Evolutionary conservation across 2,888 invertebrate species (phyloP), one percentile per base, ranked within the genome.

Genomic region (Lasioglossum oenotherae): DNA sequence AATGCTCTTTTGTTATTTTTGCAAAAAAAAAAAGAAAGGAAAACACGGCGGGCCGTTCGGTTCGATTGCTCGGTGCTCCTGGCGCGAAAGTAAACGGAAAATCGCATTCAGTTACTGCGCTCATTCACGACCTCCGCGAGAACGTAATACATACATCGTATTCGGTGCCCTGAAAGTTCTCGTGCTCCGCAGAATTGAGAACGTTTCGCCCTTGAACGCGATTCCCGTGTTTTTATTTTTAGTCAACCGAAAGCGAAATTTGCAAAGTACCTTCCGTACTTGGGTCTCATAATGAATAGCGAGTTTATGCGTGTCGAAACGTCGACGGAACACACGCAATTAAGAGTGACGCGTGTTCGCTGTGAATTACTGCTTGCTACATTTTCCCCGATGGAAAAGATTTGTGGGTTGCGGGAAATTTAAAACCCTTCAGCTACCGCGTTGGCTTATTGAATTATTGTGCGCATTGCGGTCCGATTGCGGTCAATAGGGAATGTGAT

Each of bases 391-490:
- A 35, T 35, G 35, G 76, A 81, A 82, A 82, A 84, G 84, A 84
- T 82, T 82, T 82, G 78, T 73, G 74, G 64, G 35, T 31, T 14
- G 82, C 78, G 71, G 78, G 44, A 75, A 84, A 78, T 78, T 78
- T 75, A 60, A 74, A 80, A 73, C 81, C 75, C 64, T 77, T 81
- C 81, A 12, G 23, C 49, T 64, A 8, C 31, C 35, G n/a, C 72
- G 76, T 80, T 72, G 72, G 80, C 57, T 83, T 83, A 83, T 83
- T 80, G 82, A 80, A 81, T 81, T 81, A 81, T 81, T 73, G 64
- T 46, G 78, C 72, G 60, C 64, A 49, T 60, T 64, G 81, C 73
- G 73, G 82, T 67, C 19, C 44, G 74, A 10, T 41, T 31, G 79
- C 27, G 80, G 74, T 80, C 80, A 80, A 74, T 74, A 80, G 74